Percentiles rank a stretch among this genome's conserved stretches.
phyloP scores from a whole-genome alignment of 2,888 invertebrate genomes.

The Hydrotaea diabolus region DNA sequence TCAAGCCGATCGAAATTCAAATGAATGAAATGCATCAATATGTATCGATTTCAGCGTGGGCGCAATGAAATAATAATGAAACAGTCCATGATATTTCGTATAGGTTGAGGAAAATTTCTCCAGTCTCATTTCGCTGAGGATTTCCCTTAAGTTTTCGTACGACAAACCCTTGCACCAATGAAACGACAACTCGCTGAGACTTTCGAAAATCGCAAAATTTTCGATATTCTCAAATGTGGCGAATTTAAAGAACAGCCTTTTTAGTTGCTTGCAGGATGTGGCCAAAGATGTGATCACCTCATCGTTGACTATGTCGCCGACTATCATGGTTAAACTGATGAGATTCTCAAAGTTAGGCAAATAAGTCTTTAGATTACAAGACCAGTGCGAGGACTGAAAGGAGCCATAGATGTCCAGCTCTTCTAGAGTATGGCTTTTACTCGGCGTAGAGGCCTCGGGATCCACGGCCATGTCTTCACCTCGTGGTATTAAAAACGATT shows the following conservation, averaged over 20 bases:
- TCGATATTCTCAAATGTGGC: not conserved
- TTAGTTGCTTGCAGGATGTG: not conserved
- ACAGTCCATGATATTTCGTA: slow-evolving; percentile 15
- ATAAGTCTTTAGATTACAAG: not conserved
- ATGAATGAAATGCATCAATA: slow-evolving; percentile 7
- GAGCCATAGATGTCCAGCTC: slow-evolving; percentile 4
- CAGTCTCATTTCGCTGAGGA: slow-evolving; percentile 16
- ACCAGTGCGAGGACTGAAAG: not conserved
- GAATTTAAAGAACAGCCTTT: not conserved
- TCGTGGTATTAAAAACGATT: not conserved
- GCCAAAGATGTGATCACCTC: not conserved
- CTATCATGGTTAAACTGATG: not conserved
- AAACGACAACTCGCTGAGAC: not conserved
- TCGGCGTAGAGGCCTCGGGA: not conserved
- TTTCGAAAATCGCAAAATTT: not conserved
- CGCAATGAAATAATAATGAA: slow-evolving; percentile 23
- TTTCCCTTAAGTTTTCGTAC: slow-evolving; percentile 4
- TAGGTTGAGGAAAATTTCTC: slow-evolving; percentile 8
- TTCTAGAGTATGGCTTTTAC: not conserved
- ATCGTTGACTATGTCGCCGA: not conserved
- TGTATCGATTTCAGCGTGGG: not conserved
- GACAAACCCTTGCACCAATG: slow-evolving; percentile 16
- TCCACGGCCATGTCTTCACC: not conserved
- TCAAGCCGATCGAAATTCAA: slow-evolving; percentile 14
- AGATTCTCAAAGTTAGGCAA: slow-evolving; percentile 14